These are phyloP conservation scores for Eurosta solidaginis DNA, from an alignment of 1,140 invertebrate species.

Conservation along the genomic window DNA sequence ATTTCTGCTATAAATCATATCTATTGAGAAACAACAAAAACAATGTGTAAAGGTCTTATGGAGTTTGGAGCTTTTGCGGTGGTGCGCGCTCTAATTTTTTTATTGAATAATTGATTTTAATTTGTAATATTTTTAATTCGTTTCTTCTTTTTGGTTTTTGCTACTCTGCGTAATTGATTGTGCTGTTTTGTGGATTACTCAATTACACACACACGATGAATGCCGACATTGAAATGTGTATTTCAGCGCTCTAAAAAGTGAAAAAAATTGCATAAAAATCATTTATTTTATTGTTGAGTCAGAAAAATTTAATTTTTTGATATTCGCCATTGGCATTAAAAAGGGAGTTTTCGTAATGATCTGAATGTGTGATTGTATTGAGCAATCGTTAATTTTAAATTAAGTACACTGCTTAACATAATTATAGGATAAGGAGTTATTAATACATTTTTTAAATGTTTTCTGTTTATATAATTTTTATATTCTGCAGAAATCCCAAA, in stretches of 20 bases:
- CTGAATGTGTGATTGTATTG: no score
- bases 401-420: no score
- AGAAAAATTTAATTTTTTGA: not conserved
- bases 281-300: not conserved
- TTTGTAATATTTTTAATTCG: constrained; percentile 14
- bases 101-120: constrained; percentile 25
- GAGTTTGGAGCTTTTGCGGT: not conserved
- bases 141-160: no score
- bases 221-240: constrained; percentile 15
- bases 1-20: not conserved
- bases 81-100: not conserved
- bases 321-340: not conserved
- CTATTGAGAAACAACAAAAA: no score
- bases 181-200: not conserved
- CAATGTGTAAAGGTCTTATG: no score
- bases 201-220: not conserved
- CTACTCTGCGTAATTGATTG: not conserved
- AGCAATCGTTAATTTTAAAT: no score
- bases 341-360: not conserved
- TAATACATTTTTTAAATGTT: no score
- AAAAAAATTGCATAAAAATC: not conserved
- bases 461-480: no score
- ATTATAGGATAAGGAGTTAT: no score
- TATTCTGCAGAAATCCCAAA: no score
- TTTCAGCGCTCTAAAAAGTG: not conserved